Conservation (phyloP, 2,113 vertebrate genomes). For the Leucoraja erinaceus region DNA sequence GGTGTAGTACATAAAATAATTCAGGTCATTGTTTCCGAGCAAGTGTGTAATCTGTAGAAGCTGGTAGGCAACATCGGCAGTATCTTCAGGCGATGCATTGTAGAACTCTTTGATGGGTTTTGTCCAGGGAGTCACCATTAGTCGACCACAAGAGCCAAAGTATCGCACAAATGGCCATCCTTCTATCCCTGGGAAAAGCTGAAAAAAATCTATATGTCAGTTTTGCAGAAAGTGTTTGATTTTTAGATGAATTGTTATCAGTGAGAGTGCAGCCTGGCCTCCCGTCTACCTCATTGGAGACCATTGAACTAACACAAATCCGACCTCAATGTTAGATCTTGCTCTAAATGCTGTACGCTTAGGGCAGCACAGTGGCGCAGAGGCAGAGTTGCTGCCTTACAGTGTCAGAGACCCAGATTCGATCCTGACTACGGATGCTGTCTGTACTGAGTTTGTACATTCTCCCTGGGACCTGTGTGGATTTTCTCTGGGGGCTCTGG, state of each 20-base stretch:
- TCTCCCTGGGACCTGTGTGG: no score
- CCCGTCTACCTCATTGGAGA: no score
- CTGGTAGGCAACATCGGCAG: constrained; percentile 63
- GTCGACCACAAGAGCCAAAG: constrained; percentile 68
- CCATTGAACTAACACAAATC: no score
- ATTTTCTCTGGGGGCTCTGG: no score
- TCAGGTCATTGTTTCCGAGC: constrained; percentile 67
- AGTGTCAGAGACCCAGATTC: no score
- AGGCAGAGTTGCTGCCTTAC: no score
- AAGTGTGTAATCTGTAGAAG: constrained; percentile 62
- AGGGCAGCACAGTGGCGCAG: no score
- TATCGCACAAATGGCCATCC: constrained; percentile 75
- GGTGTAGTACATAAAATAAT: constrained; percentile 72
- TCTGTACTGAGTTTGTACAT: no score
- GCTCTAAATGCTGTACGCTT: no score
- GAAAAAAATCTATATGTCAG: constrained; percentile 25
- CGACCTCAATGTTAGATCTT: no score
- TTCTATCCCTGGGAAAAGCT: constrained; percentile 72
- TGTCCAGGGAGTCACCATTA: constrained; percentile 61
- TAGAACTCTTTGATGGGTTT: constrained; percentile 58
- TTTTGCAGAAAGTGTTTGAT: not conserved
- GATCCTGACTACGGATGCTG: no score
- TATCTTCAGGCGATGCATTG: constrained; percentile 48
- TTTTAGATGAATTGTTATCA: not conserved
- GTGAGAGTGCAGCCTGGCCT: not conserved